Evolutionary conservation across 2,888 invertebrate species (phyloP), one percentile per base, ranked within the genome.

Genomic region (Camponotus fellah): DNA sequence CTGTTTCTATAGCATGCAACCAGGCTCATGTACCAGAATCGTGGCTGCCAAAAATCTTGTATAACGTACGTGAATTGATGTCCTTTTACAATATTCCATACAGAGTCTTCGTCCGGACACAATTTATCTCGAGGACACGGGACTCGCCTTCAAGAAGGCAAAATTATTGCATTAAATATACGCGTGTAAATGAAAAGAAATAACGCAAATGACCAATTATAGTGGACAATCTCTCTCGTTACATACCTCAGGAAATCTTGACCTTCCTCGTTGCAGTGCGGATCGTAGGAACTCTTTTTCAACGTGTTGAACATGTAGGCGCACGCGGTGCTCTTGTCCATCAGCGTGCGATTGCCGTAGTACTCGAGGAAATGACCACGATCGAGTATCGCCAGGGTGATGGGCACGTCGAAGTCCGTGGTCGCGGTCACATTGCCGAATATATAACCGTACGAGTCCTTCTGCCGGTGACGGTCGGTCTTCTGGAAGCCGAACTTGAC

Each of bases 401-500:
- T 96, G 14, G 97, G 97, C 88, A 96, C 96, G 83, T 96, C 96
- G 92, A 97, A 97, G 81, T 96, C 95, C 68, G 96, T 95, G 87
- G 95, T 96, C 0, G 98, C 96, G 40, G 99, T 98, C 68, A 99
- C 97, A 95, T 99, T 99, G 17, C 99, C 99, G 94, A 98, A 99
- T 91, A 99, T 98, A 95, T 98, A 99, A 69, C 99, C 99, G 95
- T 97, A 97, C 88, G 99, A 98, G 93, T 98, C 97, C 91, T 97
- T 97, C 92, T 97, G 97, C 91, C 97, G 97, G 94, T 98, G 97
- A 64, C 97, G 96, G 95, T 98, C 98, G 17, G 99, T 99, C 95
- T 99, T 99, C 95, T 99, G 99, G 94, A 99, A 98, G 83, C 99
- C 99, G 95, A 99, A 99, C 95, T 99, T 99, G 34, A 98, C 96